Conservation (phyloP, 1,140 invertebrate genomes). For the Lordiphosa collinella region DNA sequence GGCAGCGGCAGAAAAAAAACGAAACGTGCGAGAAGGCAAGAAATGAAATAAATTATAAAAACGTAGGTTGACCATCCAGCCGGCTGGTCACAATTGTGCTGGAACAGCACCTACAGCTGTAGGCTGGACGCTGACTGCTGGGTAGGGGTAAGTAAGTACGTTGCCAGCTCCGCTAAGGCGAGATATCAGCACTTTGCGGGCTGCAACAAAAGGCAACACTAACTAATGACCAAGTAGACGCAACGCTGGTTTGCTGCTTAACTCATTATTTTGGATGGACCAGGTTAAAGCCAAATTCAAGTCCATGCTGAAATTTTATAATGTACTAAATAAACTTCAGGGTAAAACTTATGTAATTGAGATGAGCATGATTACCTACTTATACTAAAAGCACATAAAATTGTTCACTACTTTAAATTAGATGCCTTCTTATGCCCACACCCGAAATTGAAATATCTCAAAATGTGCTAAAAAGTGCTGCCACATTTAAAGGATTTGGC, state of each 20-base stretch:
- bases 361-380: too few species aligned
- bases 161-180: conserved; percentile 4
- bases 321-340: too few species aligned
- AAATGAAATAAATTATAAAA: conserved; percentile 24
- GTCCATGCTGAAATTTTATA: too few species aligned
- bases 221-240: not conserved
- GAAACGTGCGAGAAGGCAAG: conserved; percentile 10
- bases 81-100: conserved; percentile 9
- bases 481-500: too few species aligned
- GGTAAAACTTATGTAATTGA: too few species aligned
- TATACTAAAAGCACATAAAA: too few species aligned
- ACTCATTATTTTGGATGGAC: not conserved
- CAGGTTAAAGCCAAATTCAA: too few species aligned
- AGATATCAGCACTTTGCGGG: conserved; percentile 6
- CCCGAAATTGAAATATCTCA: too few species aligned
- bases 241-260: not conserved
- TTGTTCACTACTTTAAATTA: too few species aligned
- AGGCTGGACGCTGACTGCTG: not conserved
- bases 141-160: not conserved
- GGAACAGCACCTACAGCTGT: conserved; percentile 10
- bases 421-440: too few species aligned
- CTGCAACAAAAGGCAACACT: conserved; percentile 13
- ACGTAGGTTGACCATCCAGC: conserved; percentile 5
- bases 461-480: too few species aligned
- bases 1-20: not conserved